Base-by-base conservation (phyloP, 92 coral and sea anemone species). In the Umimayanthus kanabou region DNA sequence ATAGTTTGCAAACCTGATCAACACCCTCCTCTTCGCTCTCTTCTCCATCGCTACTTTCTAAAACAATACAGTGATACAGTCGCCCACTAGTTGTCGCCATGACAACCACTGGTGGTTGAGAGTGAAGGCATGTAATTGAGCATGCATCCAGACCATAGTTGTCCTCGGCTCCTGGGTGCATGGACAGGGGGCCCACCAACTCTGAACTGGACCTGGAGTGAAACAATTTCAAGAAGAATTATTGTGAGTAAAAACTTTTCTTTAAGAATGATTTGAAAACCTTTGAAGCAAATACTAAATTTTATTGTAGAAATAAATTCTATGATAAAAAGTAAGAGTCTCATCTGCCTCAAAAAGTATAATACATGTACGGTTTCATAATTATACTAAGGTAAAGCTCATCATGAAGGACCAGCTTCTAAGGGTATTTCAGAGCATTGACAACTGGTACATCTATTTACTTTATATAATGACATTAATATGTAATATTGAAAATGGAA, bases 121-220 rank as follows among this genome's bases (percentile, higher is more conserved):
- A 90, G 39, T 92, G 98, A 4, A 97, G 95, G 79, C 98, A 97
- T 30, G 91, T 87, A 18, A 97, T 74, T 40, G 97, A 89, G 43
- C 98, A 97, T 0, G 98, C 96, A 89, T 97, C 99, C 8, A 92
- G 89, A 37, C 99, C 99, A 92, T 97, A 97, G 79, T 97, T 97
- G 76, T 97, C 96, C 50, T 95, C 99, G n/a, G 99, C 93, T 0
- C 95, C 96, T 26, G 99, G 99, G 80, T 89, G 92, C 96, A 97
- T 93, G 11, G 96, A 81, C 49, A 97, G 89, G 2, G 95, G 98
- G n/a, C 98, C 99, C 55, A 74, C 81, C 85, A 95, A 87, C 83
- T 94, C 94, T 77, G 80, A 67, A 18, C 85, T 84, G 26, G 88
- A 88, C 69, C 96, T 91, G 42, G 80, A 90, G 28, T 18, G 29